Base-by-base conservation (phyloP, 2,888 invertebrate genomes). In the Hirtodrosophila confusa region DNA sequence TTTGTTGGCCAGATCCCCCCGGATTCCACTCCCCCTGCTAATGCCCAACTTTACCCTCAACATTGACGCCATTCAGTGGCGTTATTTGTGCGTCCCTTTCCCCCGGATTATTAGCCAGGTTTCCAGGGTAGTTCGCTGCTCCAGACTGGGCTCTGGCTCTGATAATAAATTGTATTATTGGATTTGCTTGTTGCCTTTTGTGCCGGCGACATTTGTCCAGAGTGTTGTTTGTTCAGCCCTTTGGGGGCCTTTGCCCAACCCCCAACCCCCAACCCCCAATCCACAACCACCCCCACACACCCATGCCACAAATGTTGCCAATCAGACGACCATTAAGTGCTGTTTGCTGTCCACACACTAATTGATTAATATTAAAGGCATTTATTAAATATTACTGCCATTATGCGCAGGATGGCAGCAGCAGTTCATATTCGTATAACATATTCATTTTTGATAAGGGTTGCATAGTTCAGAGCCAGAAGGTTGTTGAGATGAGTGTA, bases 121-220 rank as follows among this genome's bases (percentile, higher is more conserved):
- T 33, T 35, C 10, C 27, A 43, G 71, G 65, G 49, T 75, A 53
- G 39, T 50, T 60, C 45, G 11, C 6, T 8, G 47, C 35, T 39
- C 39, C 12, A 8, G 12, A 7, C 11, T 8, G 8, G 8, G 9
- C 17, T 39, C 43, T 62, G 68, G 37, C 72, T 68, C 85, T 80
- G 82, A 70, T 67, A 80, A 78, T 87, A 87, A 87, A 87, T 82
- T 87, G 64, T 73, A 65, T 85, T 82, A 82, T 82, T 87, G 82
- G 78, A 82, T 87, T 82, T 82, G 78, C 69, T 78, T 75, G 85
- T 78, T 80, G 79, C 75, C 78, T 65, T 67, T 76, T 67, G 51
- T 67, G 66, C 50, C 54, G 53, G 64, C 63, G 51, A 66, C 74
- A 73, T 60, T 73, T 77, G 80, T 58, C 31, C 67, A 60, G 51